These are phyloP conservation scores for Macrochelys suwanniensis DNA, from an alignment of 2,797 vertebrate species.

Conservation along the genomic window DNA sequence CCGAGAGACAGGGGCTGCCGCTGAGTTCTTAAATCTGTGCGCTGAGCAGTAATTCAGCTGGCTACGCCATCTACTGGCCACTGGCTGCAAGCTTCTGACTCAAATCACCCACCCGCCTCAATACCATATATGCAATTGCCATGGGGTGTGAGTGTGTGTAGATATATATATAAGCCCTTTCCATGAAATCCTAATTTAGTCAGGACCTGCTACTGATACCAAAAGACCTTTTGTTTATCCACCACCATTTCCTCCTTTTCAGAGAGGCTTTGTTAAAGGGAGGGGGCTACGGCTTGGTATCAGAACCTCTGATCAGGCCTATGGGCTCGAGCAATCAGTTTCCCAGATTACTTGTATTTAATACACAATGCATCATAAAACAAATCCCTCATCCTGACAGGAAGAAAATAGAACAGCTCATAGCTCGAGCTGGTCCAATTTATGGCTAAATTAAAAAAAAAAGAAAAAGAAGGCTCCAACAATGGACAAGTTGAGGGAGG, in stretches of 20 bases:
- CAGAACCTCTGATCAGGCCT: conserved; percentile 87
- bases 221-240: conserved; percentile 81
- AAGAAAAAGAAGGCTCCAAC: conserved; percentile 83
- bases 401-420: conserved; percentile 99
- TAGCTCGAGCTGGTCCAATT: conserved; percentile 96
- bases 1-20: not conserved
- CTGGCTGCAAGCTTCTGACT: not conserved
- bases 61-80: conserved; percentile 87
- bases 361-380: conserved; percentile 99
- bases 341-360: conserved; percentile 99
- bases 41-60: conserved; percentile 58
- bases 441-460: conserved; percentile 98
- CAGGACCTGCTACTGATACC: conserved; percentile 77
- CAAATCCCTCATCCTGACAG: conserved; percentile 99
- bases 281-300: conserved; percentile 68
- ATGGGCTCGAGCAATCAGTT: conserved; percentile 91
- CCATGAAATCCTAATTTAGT: conserved; percentile 79
- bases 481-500: conserved; percentile 91
- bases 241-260: conserved; percentile 83
- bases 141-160: not conserved
- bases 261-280: conserved; percentile 36
- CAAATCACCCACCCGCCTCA: not conserved
- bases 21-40: not conserved
- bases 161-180: conserved; percentile 39
- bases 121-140: rapidly evolving